Conservation (phyloP, 2,797 vertebrate genomes). For the Schizopygopsis malacanthus region DNA sequence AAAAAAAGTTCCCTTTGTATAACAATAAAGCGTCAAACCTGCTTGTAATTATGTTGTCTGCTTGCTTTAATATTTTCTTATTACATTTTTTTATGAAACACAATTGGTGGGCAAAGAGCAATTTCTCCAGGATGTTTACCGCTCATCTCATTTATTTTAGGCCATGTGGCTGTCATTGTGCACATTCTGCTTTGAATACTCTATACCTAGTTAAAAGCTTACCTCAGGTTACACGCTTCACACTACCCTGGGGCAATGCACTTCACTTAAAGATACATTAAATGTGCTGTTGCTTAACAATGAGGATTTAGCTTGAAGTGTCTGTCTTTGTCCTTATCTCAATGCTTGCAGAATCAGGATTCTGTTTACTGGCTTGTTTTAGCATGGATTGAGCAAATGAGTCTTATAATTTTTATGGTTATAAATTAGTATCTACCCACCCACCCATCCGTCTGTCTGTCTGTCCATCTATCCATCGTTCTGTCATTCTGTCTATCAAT, state of each 20-base stretch:
- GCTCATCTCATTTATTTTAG: constrained; percentile 30
- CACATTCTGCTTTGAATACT: constrained; percentile 13
- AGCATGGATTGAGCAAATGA: neutral
- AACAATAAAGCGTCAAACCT: neutral
- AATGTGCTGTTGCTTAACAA: neutral
- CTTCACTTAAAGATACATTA: constrained; percentile 41
- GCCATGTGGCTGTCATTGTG: constrained; percentile 5
- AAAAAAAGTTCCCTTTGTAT: neutral
- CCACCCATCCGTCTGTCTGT: neutral
- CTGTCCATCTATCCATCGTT: neutral
- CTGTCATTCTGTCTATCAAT: neutral
- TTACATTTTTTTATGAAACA: constrained; percentile 1
- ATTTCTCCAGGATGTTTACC: constrained; percentile 29
- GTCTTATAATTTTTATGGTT: neutral
- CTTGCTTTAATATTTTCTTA: constrained; percentile 12
- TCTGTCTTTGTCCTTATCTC: constrained; percentile 14
- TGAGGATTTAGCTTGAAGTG: constrained; percentile 1
- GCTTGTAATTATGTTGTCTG: constrained; percentile 31
- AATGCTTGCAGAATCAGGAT: neutral
- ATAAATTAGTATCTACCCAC: no score
- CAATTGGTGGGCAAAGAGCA: constrained; percentile 27
- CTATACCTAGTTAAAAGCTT: constrained; percentile 8
- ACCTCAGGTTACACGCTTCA: constrained; percentile 22
- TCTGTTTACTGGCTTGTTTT: neutral
- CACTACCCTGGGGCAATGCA: constrained; percentile 5